Evolutionary conservation across 2,888 invertebrate genomes (phyloP).

Genomic region (Nineta flava): DNA sequence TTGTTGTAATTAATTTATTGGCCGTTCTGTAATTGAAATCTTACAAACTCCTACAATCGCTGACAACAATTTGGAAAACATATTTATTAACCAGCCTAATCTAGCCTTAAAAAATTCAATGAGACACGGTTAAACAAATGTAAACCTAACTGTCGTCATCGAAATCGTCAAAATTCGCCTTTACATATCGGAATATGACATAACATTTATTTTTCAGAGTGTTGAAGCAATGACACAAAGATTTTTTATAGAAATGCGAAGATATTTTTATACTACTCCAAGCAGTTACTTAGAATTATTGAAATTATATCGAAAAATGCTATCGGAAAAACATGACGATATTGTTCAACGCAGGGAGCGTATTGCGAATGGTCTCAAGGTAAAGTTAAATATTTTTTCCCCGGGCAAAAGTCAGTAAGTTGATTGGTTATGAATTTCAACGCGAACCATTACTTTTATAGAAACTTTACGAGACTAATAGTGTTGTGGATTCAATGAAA

Average conservation of each 20-base stretch:
- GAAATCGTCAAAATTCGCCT: too few species aligned
- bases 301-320: slow-evolving; percentile 56
- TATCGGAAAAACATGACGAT: slow-evolving; percentile 51
- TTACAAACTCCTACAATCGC: too few species aligned
- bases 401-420: neutral
- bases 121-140: too few species aligned
- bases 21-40: too few species aligned
- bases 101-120: too few species aligned
- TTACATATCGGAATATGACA: too few species aligned
- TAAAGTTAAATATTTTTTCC: too few species aligned
- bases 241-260: slow-evolving; percentile 66
- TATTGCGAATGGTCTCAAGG: slow-evolving; percentile 51
- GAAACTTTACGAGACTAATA: slow-evolving; percentile 70
- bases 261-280: slow-evolving; percentile 81
- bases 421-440: neutral
- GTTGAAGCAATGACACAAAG: slow-evolving; percentile 62
- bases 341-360: slow-evolving; percentile 48
- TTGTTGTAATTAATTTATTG: too few species aligned
- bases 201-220: slow-evolving; percentile 31
- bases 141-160: too few species aligned
- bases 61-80: too few species aligned
- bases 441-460: slow-evolving; percentile 16
- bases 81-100: too few species aligned
- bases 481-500: slow-evolving; percentile 72
- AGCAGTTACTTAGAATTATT: slow-evolving; percentile 79